phyloP scores from a whole-genome alignment of 2,797 vertebrate species.

The Phalanger gymnotis region DNA sequence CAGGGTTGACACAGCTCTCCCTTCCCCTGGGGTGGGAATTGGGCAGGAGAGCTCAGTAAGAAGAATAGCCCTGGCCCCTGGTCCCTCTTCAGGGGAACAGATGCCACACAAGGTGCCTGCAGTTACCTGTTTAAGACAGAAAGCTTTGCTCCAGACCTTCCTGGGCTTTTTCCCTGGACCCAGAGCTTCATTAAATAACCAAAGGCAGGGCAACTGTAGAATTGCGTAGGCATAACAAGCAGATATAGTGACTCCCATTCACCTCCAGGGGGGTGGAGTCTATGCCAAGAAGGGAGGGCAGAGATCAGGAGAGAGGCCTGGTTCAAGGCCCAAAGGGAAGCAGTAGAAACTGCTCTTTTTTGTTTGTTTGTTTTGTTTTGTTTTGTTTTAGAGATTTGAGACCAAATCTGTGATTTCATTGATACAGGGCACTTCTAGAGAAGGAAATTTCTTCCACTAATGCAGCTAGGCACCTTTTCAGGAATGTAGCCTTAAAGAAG shows the following conservation, averaged over 20 bases:
- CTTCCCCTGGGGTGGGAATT: slow-evolving; percentile 49
- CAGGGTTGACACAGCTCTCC: neutral
- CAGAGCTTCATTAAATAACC: neutral
- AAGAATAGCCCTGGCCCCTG: neutral
- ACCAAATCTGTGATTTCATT: neutral
- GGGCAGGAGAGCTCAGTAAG: neutral
- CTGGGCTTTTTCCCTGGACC: neutral
- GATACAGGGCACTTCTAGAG: neutral
- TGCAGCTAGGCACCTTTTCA: neutral
- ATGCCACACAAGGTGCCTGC: neutral
- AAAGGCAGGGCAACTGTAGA: neutral
- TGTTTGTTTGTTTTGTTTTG: neutral
- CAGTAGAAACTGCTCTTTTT: neutral
- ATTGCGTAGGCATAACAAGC: neutral
- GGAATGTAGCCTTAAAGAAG: neutral
- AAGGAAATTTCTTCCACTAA: neutral
- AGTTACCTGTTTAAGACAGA: neutral
- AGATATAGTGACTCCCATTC: neutral
- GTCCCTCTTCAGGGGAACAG: neutral
- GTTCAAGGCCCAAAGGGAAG: neutral
- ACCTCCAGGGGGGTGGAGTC: neutral
- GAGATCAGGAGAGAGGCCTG: neutral
- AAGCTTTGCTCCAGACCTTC: neutral
- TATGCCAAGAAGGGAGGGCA: neutral
- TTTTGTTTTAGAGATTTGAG: neutral